A percentile compares a stretch with the other conserved stretches of the same genome.
Evolutionary conservation across 2,797 vertebrate species (phyloP).

Genomic region (Sebastes minor): DNA sequence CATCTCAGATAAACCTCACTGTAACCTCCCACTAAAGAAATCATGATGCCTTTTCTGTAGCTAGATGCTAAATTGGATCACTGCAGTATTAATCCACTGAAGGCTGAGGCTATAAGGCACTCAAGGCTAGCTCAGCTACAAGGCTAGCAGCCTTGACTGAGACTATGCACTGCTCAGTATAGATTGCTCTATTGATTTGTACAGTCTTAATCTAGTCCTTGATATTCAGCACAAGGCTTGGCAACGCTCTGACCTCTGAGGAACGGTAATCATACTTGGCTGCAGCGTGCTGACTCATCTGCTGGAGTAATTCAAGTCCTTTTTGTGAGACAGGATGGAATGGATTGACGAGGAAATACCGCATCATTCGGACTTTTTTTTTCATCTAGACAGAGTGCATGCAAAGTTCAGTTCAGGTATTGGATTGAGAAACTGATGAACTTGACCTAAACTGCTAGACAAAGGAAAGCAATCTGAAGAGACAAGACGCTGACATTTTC

Average conservation of each 20-base stretch:
- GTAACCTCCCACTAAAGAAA: conserved; percentile 33
- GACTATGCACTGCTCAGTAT: conserved; percentile 59
- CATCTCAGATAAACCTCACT: conserved; percentile 22
- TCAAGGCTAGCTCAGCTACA: conserved; percentile 49
- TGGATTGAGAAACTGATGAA: conserved; percentile 4
- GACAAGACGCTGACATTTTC: background rate
- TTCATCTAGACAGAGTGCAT: conserved; percentile 16
- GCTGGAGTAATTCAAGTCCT: conserved; percentile 52
- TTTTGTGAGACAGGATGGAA: conserved; percentile 27
- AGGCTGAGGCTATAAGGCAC: conserved; percentile 43
- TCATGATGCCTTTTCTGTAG: conserved; percentile 28
- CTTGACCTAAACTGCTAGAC: background rate
- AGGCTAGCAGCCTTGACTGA: conserved; percentile 58
- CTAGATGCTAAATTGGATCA: conserved; percentile 72
- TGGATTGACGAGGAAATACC: conserved; percentile 39
- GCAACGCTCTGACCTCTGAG: conserved; percentile 69
- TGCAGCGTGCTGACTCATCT: conserved; percentile 72
- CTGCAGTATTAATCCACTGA: conserved; percentile 69
- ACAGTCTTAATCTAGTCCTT: conserved; percentile 79
- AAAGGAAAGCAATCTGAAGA: background rate
- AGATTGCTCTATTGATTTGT: conserved; percentile 75
- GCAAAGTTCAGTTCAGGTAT: conserved; percentile 29
- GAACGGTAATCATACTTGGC: conserved; percentile 70
- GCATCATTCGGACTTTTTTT: conserved; percentile 32
- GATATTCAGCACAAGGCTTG: conserved; percentile 77